phyloP scores from a whole-genome alignment of 2,888 invertebrate genomes.

The Yponomeuta malinellus region DNA sequence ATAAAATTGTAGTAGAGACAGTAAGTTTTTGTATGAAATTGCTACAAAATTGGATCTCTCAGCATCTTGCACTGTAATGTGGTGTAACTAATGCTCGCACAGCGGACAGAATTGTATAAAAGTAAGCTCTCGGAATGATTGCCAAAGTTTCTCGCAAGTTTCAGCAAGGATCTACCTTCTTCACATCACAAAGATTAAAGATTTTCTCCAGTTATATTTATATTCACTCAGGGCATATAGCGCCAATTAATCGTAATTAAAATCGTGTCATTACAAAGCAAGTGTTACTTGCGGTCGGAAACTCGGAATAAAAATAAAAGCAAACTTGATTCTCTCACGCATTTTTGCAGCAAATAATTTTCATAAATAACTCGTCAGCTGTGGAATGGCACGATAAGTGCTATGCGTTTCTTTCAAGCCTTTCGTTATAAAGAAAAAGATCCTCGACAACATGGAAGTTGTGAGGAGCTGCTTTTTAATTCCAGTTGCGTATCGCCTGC shows the following conservation, averaged over 20 bases:
- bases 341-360: constrained; percentile 43
- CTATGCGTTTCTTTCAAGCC: constrained; percentile 18
- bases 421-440: constrained; percentile 1
- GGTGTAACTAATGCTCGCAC: constrained; percentile 50
- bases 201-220: not conserved
- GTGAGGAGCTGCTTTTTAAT: not conserved
- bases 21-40: constrained; percentile 11
- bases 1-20: not conserved
- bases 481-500: not conserved
- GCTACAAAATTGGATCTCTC: constrained; percentile 26
- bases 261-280: not conserved
- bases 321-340: constrained; percentile 57
- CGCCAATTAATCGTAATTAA: not conserved
- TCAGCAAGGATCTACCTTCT: not conserved
- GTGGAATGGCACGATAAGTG: constrained; percentile 42
- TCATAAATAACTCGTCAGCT: constrained; percentile 41
- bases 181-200: not conserved
- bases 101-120: constrained; percentile 41
- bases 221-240: not conserved
- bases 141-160: not conserved
- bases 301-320: constrained; percentile 46
- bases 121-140: constrained; percentile 30
- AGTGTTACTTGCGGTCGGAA: constrained; percentile 22
- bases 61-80: constrained; percentile 24
- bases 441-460: not conserved